A percentile compares a stretch with the other conserved stretches of the same genome.
These are phyloP conservation scores for Mormyrus lacerda DNA, from an alignment of 2,113 vertebrate genomes.

Conservation along the genomic window DNA sequence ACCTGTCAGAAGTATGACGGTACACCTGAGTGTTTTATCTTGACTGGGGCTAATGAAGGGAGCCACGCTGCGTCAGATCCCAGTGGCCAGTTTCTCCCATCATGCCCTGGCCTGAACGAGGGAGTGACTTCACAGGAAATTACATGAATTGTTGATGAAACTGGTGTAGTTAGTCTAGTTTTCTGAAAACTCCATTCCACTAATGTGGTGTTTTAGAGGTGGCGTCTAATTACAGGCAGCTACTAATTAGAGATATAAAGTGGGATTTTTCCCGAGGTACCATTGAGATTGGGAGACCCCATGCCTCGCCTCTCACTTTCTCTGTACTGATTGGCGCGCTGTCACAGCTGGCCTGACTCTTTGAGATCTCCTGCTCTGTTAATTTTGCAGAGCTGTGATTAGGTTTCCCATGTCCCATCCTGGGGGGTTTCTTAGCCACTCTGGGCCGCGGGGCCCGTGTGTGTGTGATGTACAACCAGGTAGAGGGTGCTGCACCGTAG, in stretches of 20 bases:
- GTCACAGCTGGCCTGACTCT: background rate
- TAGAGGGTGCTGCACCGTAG: background rate
- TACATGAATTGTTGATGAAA: background rate
- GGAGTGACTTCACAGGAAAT: background rate
- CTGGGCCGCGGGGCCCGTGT: background rate
- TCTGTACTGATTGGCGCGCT: background rate
- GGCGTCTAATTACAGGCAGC: background rate
- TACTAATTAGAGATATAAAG: background rate
- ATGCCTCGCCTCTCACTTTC: background rate
- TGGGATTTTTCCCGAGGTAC: background rate
- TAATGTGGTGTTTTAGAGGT: background rate
- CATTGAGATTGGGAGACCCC: background rate
- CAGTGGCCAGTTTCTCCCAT: background rate
- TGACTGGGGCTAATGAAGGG: background rate
- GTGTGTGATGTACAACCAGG: background rate
- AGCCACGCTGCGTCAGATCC: background rate
- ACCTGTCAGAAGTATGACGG: background rate
- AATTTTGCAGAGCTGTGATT: background rate
- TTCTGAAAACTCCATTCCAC: background rate
- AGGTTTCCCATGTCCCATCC: background rate
- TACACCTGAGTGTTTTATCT: background rate
- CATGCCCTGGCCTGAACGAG: background rate
- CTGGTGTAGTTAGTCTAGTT: background rate
- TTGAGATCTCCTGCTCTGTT: background rate
- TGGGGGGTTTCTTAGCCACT: background rate